Base-by-base conservation (phyloP, 1,140 invertebrate genomes). In the Mactra quadrangularis region DNA sequence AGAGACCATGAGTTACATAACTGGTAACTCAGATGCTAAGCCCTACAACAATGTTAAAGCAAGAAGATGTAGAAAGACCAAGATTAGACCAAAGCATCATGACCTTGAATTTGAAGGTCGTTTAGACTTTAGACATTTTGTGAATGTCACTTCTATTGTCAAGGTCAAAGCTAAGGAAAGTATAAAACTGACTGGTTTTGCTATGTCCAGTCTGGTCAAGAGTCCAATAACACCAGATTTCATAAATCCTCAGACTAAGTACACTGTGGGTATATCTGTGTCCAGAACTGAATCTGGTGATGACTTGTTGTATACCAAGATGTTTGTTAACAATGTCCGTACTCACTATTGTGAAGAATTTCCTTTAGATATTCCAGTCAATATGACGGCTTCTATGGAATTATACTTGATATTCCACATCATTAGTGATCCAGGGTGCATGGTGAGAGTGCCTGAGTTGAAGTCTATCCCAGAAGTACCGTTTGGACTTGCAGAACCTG, bases 1-100 rank as follows among this genome's bases (percentile, higher is more conserved):
- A 31, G 64, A 68, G 19, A 68, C 64, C 15, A 25, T 68, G 3
- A 68, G 64, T n/a, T 68, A 50, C 35, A 68, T 68, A 27, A 68
- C 45, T 47, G 64, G 64, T 27, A 50, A 68, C 19, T 29, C 0
- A 31, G 45, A 68, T 29, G 41, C 64, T 31, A 38, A 68, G 19
- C 64, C 64, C 15, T 68, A 31, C 22, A 47, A 68, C 27, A 47
- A 11, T 68, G 45, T 68, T 13, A 45, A 25, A 3, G 41, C 17
- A 1, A 68, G 64, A 50, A 68, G 64, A 17, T 27, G 38, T 3
- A 66, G 62, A 25, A 15, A 9, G 6, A 22, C 45, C 6, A 66
- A 66, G 45, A 41, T 33, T 7, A 22, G 62, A 47, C 62, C 62
- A 47, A 66, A 66, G 25, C 62, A 66, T 47, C 2, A 45, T 0